A percentile compares a stretch with the other conserved stretches of the same genome.
These are phyloP conservation scores for Periparus ater DNA, from an alignment of 2,797 vertebrate genomes.

Conservation along the genomic window DNA sequence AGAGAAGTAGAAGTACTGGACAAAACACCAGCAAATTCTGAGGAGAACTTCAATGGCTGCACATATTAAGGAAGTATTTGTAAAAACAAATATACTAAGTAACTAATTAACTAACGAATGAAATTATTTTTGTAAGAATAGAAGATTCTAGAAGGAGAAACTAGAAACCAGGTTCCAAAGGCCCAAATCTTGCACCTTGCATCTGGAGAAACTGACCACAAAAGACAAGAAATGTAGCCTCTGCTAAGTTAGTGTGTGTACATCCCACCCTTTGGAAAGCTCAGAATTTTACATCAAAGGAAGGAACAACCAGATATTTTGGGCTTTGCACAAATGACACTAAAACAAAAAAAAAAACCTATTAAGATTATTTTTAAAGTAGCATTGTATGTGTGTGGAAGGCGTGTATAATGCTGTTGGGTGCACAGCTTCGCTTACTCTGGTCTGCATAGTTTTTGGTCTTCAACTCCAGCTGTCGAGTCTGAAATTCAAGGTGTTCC, in stretches of 20 bases:
- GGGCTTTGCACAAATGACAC: not conserved
- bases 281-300: not conserved
- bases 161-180: not conserved
- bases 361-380: not conserved
- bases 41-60: not conserved
- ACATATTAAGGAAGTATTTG: not conserved
- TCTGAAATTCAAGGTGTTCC: slow-evolving; percentile 92
- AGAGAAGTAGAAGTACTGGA: not conserved
- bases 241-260: not conserved
- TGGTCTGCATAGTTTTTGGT: slow-evolving; percentile 96
- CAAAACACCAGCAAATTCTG: not conserved
- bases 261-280: not conserved
- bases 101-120: not conserved
- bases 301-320: not conserved
- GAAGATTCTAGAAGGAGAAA: not conserved
- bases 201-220: not conserved
- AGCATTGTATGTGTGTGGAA: not conserved
- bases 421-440: slow-evolving; percentile 79
- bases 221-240: not conserved
- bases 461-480: slow-evolving; percentile 94
- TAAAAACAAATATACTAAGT: not conserved
- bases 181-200: not conserved
- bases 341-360: not conserved
- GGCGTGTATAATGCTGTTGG: not conserved
- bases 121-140: not conserved